Base-by-base conservation (phyloP, 1,140 invertebrate genomes). In the Cryptotermes secundus region DNA sequence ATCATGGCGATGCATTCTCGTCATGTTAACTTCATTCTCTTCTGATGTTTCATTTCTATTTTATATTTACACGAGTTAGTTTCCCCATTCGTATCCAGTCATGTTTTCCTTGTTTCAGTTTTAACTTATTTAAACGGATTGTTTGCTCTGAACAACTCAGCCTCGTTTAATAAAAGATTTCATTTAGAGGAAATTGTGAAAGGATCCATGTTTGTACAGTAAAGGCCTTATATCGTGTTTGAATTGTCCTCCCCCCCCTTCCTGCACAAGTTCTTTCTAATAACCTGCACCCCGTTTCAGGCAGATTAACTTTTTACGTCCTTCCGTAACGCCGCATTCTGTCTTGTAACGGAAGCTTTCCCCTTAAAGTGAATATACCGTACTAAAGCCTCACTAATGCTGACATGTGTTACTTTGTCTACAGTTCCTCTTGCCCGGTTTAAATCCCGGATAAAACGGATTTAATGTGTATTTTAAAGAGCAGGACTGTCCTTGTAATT, bases 111-210 rank as follows among this genome's bases (percentile, higher is more conserved):
- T 26, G 26, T 72, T 14, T 26, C 59, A 72, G n/a, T 72, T 72
- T 72, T 72, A 72, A 72, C 59, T 72, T 72, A 72, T 72, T 72
- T 72, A 72, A 72, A 31, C 59, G 31, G 59, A 72, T 9, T 72
- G 59, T 72, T 72, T 72, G 59, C 59, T 72, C 59, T 31, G 59
- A 72, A 72, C 59, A 72, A 14, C 59, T 72, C 26, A 72, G n/a
- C 59, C 31, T 72, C 59, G 59, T 72, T 72, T 72, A 72, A 72
- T 72, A 72, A 72, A 72, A 72, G 59, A 72, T 72, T 72, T 72
- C 59, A 72, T 72, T 72, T 72, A 72, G 59, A 72, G 26, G 59
- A n/a, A 72, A 31, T 72, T 72, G 59, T 72, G 26, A 72, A 31
- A 72, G 59, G n/a, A 0, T n/a, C 14, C 7, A 26, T 31, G 59